phyloP scores from a whole-genome alignment of 2,113 vertebrate species.

The Sminthopsis crassicaudata region DNA sequence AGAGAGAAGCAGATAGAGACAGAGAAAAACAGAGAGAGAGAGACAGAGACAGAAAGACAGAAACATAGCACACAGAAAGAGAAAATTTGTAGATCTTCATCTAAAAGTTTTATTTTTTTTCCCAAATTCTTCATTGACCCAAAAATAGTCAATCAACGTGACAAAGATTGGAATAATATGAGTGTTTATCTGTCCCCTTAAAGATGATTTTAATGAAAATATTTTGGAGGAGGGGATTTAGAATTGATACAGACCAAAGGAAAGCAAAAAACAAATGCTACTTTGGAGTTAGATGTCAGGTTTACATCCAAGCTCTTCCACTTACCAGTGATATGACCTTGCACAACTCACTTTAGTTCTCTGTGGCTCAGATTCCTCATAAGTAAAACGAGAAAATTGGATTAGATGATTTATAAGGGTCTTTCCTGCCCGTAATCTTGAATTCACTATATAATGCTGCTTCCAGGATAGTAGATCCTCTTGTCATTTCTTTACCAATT shows the following conservation, averaged over 20 bases:
- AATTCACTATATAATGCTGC: neutral
- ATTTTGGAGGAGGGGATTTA: slow-evolving; percentile 6
- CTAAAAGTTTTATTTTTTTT: neutral
- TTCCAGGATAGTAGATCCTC: neutral
- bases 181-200: slow-evolving; percentile 24
- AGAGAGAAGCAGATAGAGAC: neutral
- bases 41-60: neutral
- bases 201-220: slow-evolving; percentile 43
- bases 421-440: neutral
- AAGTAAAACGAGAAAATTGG: neutral
- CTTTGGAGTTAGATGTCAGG: neutral
- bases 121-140: slow-evolving; percentile 15
- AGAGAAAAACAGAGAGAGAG: neutral
- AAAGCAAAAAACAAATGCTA: neutral
- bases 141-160: slow-evolving; percentile 14
- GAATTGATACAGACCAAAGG: neutral
- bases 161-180: neutral
- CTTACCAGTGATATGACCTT: neutral
- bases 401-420: neutral
- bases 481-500: neutral
- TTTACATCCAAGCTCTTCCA: neutral
- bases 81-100: neutral
- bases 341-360: slow-evolving; percentile 47
- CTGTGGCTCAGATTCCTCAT: slow-evolving; percentile 39
- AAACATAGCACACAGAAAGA: neutral